These are phyloP conservation scores for Pterocles gutturalis DNA, from an alignment of 2,113 vertebrate genomes.

Conservation along the genomic window DNA sequence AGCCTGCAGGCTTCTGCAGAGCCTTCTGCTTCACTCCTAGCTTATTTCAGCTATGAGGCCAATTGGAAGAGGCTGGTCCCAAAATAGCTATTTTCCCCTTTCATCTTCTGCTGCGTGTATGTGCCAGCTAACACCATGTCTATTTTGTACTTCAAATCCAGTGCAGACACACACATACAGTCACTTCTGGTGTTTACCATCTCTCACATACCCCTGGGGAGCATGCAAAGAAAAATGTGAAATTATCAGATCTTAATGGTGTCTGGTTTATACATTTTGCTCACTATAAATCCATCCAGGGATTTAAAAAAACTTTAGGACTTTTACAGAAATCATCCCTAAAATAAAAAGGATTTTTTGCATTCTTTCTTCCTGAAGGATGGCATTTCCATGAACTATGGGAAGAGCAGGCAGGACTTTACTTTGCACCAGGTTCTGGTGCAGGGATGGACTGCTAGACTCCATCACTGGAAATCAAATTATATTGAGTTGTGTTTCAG, in stretches of 20 bases:
- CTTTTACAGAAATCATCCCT: neutral
- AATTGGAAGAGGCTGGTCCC: neutral
- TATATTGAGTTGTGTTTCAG: constrained; percentile 62
- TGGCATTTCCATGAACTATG: neutral
- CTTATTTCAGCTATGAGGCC: neutral
- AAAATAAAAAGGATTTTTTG: neutral
- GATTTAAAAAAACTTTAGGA: neutral
- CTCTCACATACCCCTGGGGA: neutral
- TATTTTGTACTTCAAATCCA: neutral
- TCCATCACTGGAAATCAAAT: constrained; percentile 55
- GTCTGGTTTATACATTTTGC: neutral
- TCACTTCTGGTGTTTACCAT: neutral
- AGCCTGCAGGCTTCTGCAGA: neutral
- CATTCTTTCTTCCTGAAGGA: neutral
- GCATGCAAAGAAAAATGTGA: fast-evolving
- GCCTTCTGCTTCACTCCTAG: neutral
- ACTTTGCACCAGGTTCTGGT: neutral
- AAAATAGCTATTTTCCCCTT: neutral
- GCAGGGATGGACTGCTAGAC: neutral
- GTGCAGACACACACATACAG: neutral
- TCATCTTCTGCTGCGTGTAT: neutral
- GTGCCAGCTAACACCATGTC: neutral
- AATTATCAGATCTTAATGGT: neutral
- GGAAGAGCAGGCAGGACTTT: neutral
- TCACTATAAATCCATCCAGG: neutral